Evolutionary conservation across 2,113 vertebrate genomes (phyloP).

Genomic region (Larimichthys polyactis): DNA sequence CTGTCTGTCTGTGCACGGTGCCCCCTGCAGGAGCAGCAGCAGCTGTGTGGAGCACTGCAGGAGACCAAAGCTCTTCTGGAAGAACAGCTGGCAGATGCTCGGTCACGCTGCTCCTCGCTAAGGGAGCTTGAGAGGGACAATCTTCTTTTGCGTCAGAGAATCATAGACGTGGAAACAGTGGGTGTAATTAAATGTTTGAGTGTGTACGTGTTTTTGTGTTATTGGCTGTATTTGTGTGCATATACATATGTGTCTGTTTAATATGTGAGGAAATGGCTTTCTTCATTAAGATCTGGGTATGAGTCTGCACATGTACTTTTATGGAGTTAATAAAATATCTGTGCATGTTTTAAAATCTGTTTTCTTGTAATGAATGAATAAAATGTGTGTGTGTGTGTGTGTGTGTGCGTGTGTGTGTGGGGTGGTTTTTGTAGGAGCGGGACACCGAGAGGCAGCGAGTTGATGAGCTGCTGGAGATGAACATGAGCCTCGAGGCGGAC

Average conservation of each 20-base stretch:
- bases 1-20: slow-evolving; percentile 8
- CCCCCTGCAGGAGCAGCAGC: slow-evolving; percentile 88
- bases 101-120: slow-evolving; percentile 84
- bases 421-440: slow-evolving; percentile 78
- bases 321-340: neutral
- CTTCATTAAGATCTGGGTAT: neutral
- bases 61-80: slow-evolving; percentile 89
- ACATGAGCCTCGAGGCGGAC: slow-evolving; percentile 85
- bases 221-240: neutral
- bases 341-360: neutral
- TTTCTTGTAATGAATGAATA: slow-evolving; percentile 3
- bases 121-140: slow-evolving; percentile 90
- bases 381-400: slow-evolving; percentile 32
- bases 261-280: neutral
- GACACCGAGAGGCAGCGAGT: slow-evolving; percentile 86
- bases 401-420: slow-evolving; percentile 31
- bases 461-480: slow-evolving; percentile 88
- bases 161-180: slow-evolving; percentile 87
- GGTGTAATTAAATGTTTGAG: slow-evolving; percentile 30
- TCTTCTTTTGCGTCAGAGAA: slow-evolving; percentile 84
- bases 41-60: slow-evolving; percentile 85
- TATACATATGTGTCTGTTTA: neutral
- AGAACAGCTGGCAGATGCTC: slow-evolving; percentile 85
- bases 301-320: neutral
- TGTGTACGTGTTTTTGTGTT: neutral